phyloP scores from a whole-genome alignment of 2,888 invertebrate genomes.

The Escarpia spicata region DNA sequence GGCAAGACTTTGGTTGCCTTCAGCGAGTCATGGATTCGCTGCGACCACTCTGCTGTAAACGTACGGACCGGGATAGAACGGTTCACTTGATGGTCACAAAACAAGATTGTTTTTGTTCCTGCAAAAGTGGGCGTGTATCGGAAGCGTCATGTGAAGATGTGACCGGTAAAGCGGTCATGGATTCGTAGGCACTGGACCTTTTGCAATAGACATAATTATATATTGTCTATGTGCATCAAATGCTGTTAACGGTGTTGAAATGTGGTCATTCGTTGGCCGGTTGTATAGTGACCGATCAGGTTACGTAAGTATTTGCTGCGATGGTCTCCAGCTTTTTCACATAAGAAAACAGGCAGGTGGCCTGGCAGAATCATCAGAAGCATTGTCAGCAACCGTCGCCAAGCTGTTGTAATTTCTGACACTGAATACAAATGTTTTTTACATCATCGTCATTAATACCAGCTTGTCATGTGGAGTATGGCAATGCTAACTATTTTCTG shows the following conservation, averaged over 20 bases:
- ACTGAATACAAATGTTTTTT: not conserved
- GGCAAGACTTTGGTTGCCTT: not conserved
- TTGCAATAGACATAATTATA: not conserved
- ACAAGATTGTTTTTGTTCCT: not conserved
- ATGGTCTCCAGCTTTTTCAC: not conserved
- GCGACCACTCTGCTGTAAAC: not conserved
- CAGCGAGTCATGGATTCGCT: not conserved
- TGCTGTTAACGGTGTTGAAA: not conserved
- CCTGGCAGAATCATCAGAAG: not conserved
- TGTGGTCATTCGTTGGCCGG: not conserved
- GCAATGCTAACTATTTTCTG: not conserved
- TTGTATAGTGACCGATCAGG: not conserved
- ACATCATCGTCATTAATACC: not conserved
- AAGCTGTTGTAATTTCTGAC: too few relatives aligned
- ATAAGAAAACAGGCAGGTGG: not conserved
- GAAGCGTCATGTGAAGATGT: not conserved
- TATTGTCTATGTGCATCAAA: not conserved
- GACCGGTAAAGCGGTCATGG: not conserved
- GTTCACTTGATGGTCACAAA: not conserved
- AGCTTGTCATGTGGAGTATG: not conserved
- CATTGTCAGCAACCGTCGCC: not conserved
- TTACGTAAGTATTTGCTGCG: slow-evolving; percentile 5
- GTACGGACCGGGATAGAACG: not conserved
- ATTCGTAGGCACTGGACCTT: not conserved
- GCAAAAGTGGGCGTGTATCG: not conserved